Conservation (phyloP, 2,797 vertebrate genomes). For the Ctenopoma kingsleyae region DNA sequence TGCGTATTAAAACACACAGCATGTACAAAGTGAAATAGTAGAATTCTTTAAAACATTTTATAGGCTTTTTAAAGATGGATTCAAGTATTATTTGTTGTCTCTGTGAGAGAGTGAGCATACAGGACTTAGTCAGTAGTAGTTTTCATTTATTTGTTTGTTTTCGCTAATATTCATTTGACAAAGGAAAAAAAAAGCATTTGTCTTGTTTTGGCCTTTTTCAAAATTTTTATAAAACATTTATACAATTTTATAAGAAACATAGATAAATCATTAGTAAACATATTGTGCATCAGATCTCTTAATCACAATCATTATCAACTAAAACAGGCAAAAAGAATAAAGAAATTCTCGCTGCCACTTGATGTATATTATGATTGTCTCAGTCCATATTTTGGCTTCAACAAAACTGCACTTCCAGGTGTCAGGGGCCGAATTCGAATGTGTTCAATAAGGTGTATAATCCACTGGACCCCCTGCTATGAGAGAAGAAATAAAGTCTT, state of each 20-base stretch:
- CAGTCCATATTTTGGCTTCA: slow-evolving; percentile 21
- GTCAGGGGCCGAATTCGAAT: slow-evolving; percentile 42
- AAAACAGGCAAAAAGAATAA: not conserved
- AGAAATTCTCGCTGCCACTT: not conserved
- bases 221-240: no score
- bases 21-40: not conserved
- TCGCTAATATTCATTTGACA: no score
- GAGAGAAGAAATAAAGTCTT: slow-evolving; percentile 57
- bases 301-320: not conserved
- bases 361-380: not conserved
- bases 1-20: not conserved
- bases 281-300: not conserved
- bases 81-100: no score
- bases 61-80: no score
- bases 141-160: no score
- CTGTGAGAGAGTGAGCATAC: no score
- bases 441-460: slow-evolving; percentile 52
- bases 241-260: no score
- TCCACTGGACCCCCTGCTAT: slow-evolving; percentile 37
- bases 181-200: no score
- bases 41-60: not conserved
- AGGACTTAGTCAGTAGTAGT: no score
- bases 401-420: slow-evolving; percentile 23
- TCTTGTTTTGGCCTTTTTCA: no score
- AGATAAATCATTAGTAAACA: not conserved